phyloP scores from a whole-genome alignment of 2,888 invertebrate genomes.

The Cheilosia variabilis region DNA sequence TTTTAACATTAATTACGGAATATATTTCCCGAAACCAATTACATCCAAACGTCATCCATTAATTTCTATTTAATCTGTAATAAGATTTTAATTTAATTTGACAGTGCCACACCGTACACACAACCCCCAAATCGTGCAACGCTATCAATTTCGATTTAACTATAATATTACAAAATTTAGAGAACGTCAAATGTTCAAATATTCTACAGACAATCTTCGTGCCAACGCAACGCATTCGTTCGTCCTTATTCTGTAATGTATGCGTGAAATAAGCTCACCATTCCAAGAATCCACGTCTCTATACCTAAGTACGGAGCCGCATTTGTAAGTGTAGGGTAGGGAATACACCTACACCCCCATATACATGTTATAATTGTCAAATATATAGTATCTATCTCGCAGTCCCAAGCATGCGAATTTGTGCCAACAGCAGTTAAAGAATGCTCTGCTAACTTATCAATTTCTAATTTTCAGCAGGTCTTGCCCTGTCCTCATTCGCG shows the following conservation, averaged over 20 bases:
- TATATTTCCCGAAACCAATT: constrained; percentile 29
- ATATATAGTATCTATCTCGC: constrained; percentile 30
- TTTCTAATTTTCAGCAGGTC: constrained; percentile 35
- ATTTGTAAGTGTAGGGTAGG: neutral
- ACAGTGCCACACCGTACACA: neutral
- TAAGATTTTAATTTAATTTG: constrained; percentile 56
- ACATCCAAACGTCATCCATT: constrained; percentile 36
- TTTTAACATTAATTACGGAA: neutral
- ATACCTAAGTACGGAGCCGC: neutral
- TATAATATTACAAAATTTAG: constrained; percentile 45
- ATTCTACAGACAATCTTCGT: neutral
- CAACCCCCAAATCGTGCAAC: constrained; percentile 30
- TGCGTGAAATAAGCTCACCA: constrained; percentile 40
- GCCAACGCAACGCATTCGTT: constrained; percentile 16
- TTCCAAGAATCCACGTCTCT: constrained; percentile 17
- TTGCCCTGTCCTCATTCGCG: neutral
- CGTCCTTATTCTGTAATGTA: constrained; percentile 55
- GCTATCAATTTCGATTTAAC: constrained; percentile 64
- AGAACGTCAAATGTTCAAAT: constrained; percentile 40
- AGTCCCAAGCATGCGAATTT: constrained; percentile 15
- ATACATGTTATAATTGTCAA: constrained; percentile 28
- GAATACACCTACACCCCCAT: no score
- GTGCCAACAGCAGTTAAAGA: constrained; percentile 38
- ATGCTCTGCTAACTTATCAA: constrained; percentile 37
- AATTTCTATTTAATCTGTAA: constrained; percentile 55